A percentile compares a stretch with the other conserved stretches of the same genome.
phyloP scores from a whole-genome alignment of 2,113 vertebrate species.

The Stigmatopora nigra region DNA sequence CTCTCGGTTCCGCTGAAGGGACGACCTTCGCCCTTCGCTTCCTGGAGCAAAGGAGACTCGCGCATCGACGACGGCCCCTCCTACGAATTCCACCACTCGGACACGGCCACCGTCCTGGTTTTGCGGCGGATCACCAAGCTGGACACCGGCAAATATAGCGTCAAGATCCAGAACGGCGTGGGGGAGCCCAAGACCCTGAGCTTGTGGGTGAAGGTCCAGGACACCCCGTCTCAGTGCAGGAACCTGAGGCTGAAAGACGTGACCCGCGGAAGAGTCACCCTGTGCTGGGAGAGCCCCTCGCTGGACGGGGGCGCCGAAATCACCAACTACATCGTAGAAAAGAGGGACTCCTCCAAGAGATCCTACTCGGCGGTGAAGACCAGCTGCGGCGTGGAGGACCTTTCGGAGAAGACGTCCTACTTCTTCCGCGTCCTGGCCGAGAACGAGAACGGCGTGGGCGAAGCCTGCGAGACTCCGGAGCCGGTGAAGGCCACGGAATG shows the following conservation, averaged over 20 bases:
- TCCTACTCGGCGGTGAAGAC: conserved; percentile 82
- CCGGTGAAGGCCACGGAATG: conserved; percentile 88
- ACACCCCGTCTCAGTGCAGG: conserved; percentile 85
- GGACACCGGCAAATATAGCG: conserved; percentile 87
- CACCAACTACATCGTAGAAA: conserved; percentile 90
- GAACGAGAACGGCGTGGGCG: conserved; percentile 93
- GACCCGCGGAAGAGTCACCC: conserved; percentile 83
- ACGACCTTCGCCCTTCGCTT: conserved; percentile 83
- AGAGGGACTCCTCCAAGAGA: conserved; percentile 92
- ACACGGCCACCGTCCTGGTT: conserved; percentile 80
- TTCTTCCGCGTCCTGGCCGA: conserved; percentile 95
- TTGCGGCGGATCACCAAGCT: conserved; percentile 85
- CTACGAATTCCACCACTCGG: conserved; percentile 87
- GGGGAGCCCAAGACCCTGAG: conserved; percentile 83
- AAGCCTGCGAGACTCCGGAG: conserved; percentile 84
- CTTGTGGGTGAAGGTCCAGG: conserved; percentile 89
- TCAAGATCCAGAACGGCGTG: conserved; percentile 90
- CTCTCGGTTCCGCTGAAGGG: conserved; percentile 90
- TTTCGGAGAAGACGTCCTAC: conserved; percentile 89
- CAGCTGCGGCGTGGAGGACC: conserved; percentile 79
- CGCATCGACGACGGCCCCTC: conserved; percentile 78
- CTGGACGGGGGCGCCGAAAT: conserved; percentile 89
- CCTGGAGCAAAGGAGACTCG: conserved; percentile 87
- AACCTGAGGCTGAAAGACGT: conserved; percentile 87
- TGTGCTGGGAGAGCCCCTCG: conserved; percentile 87